Base-by-base conservation (phyloP, 2,888 invertebrate genomes). In the Mesopsocus fuscifrons region DNA sequence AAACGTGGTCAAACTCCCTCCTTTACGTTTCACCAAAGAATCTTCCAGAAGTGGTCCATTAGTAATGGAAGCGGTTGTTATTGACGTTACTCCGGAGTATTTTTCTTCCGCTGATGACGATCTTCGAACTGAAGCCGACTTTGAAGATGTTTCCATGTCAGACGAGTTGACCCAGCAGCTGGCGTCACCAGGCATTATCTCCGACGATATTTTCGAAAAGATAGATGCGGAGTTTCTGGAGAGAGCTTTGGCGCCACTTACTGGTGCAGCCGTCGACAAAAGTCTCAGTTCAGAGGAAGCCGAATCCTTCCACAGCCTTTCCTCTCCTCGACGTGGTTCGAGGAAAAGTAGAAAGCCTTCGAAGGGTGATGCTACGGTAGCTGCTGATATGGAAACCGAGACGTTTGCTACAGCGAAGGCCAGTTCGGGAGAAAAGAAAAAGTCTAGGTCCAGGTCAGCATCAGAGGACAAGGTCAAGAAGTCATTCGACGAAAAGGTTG, bases 41-140 rank as follows among this genome's bases (percentile, higher is more conserved):
- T 81, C 87, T 0, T 85, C 87, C 0, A 83, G 78, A 6, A 83
- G 85, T 1, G 85, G 87, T 3, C 85, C 87, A 56, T 64, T 89
- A 2, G 59, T 85, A 1, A 85, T 89, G 84, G 88, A 89, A 63
- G 89, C 89, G 0, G 80, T 88, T 20, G 78, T 89, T 11, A 87
- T 89, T 42, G 89, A 89, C 49, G 84, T 89, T 1, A 77, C 81
- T 0, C 82, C 84, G 1, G 83, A 87, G 50, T 84, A 82, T 53
- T 87, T 85, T 54, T 68, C 71, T 1, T 75, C 75, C 2, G 78
- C 76, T 50, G 83, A 85, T 54, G 57, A 58, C 21, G 87, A 87
- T 56, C 63, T 82, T 46, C 68, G 83, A 43, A 88, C 88, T 0
- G 87, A 88, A 62, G 84, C 83, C 1, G 87, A 83, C 50, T 65